Base-by-base conservation (phyloP, 1,140 invertebrate genomes). In the Nasonia vitripennis region DNA sequence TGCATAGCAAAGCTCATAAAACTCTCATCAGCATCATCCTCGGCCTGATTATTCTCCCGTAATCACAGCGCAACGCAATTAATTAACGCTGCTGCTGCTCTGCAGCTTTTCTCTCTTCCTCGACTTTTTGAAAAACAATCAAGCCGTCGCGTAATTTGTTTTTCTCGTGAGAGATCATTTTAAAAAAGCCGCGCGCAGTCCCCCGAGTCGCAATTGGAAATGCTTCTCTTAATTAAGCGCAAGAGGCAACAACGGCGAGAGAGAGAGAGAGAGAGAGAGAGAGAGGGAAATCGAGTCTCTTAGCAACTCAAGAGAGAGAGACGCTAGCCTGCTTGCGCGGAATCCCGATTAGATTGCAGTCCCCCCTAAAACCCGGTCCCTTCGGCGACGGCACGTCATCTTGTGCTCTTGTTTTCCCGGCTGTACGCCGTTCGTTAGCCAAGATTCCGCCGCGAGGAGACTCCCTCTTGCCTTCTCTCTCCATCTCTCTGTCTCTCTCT, bases 161-260 rank as follows among this genome's bases (percentile, higher is more conserved):
- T 71, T 71, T 2, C 55, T 62, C 48, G 7, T 27, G 68, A 71
- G 67, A 23, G 68, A 71, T 71, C 27, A 31, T 31, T 71, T 71
- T 71, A 71, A 71, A 71, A 71, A 71, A 45, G 41, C 41, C 6
- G 0, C 41, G 41, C 4, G 68, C 68, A 11, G 68, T 71, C 23
- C 68, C 27, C 9, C 10, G 23, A 71, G 51, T n/a, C 67, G 67
- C 67, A 11, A 71, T 71, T 71, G 68, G 20, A 34, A 71, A 71
- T 71, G 68, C 27, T 71, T 71, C 68, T 34, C 68, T 71, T 71
- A 71, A 71, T 71, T 71, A 71, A 71, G 68, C 20, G 68, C 68
- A n/a, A 71, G 68, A 71, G 68, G 12, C 23, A 71, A 31, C n/a
- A 70, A 70, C 23, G 23, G 2, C 2, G 67, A 23, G 67, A 14